A percentile compares a stretch with the other conserved stretches of the same genome.
Conservation (phyloP, 1,140 invertebrate genomes). For the Lasioglossum albipes region DNA sequence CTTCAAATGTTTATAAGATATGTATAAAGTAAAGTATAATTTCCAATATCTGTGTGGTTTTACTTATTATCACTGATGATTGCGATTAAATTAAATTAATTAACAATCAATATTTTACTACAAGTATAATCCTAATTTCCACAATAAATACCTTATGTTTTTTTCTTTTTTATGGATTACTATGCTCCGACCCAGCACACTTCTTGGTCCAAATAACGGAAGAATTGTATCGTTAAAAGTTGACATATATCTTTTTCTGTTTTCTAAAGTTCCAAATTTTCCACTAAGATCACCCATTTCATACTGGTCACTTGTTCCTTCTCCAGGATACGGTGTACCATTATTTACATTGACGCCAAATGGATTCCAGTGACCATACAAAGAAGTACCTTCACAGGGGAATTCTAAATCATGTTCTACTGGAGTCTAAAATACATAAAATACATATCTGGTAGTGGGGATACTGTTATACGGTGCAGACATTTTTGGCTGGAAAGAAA, state of each 20-base stretch:
- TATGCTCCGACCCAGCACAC: conserved; percentile 92
- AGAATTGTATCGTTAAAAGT: conserved; percentile 91
- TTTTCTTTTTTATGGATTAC: conserved; percentile 89
- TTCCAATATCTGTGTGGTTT: no score
- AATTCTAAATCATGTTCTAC: conserved; percentile 91
- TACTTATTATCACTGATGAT: no score
- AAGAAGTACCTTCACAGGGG: conserved; percentile 90
- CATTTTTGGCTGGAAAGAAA: no score
- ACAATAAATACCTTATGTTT: conserved; percentile 74
- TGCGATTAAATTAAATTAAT: no score
- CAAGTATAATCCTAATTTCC: no score
- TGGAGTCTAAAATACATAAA: conserved; percentile 82
- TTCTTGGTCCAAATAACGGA: conserved; percentile 90
- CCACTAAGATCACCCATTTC: conserved; percentile 94
- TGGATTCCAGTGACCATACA: conserved; percentile 93
- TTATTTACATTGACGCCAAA: conserved; percentile 83
- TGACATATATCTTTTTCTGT: conserved; percentile 81
- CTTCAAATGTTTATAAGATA: no score
- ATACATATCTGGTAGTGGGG: no score
- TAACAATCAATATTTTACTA: no score
- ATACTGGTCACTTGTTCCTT: conserved; percentile 91
- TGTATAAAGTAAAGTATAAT: no score
- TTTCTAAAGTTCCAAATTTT: conserved; percentile 90
- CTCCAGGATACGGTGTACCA: conserved; percentile 81
- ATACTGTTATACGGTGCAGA: no score